Evolutionary conservation across 1,140 invertebrate genomes (phyloP).

Genomic region (Oscheius sp.): DNA sequence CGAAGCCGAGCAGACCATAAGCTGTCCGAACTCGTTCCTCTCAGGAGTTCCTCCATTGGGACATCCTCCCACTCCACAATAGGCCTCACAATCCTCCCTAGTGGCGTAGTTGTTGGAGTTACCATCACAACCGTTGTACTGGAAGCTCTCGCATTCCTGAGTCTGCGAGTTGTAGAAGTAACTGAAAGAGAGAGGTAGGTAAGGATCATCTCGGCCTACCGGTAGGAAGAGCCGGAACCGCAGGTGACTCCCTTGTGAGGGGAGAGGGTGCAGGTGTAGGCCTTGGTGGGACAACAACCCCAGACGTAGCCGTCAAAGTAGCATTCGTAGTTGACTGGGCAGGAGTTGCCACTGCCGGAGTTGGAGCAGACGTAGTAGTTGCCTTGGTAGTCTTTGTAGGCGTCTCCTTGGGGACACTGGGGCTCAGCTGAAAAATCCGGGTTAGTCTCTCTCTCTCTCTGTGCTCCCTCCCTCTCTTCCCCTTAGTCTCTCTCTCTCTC

Average conservation of each 20-base stretch:
- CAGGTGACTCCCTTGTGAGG: conserved; percentile 59
- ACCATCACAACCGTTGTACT: conserved; percentile 42
- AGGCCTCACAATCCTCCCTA: conserved; percentile 44
- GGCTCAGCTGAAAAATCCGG: conserved; percentile 52
- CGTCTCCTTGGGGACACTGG: conserved; percentile 59
- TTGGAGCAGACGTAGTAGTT: conserved; percentile 60
- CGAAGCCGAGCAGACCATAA: conserved; percentile 56
- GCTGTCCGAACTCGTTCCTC: conserved; percentile 58
- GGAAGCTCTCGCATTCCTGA: conserved; percentile 38
- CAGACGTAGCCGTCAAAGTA: conserved; percentile 60
- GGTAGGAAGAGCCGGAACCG: conserved; percentile 59
- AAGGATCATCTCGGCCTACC: too few relatives aligned
- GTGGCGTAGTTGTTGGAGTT: conserved; percentile 46
- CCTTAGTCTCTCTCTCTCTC: too few relatives aligned
- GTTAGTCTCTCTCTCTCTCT: neutral
- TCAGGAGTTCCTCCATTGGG: conserved; percentile 60
- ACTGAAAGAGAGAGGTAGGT: conserved; percentile 2
- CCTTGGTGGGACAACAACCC: conserved; percentile 60
- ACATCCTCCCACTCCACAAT: conserved; percentile 58
- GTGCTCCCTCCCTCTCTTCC: neutral
- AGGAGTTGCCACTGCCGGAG: conserved; percentile 54
- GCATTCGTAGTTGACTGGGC: conserved; percentile 59
- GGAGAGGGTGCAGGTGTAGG: conserved; percentile 58
- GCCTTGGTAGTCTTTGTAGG: conserved; percentile 60
- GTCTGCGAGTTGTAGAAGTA: conserved; percentile 46